Evolutionary conservation across 2,888 invertebrate genomes (phyloP).

Genomic region (Amphipyra berbera): DNA sequence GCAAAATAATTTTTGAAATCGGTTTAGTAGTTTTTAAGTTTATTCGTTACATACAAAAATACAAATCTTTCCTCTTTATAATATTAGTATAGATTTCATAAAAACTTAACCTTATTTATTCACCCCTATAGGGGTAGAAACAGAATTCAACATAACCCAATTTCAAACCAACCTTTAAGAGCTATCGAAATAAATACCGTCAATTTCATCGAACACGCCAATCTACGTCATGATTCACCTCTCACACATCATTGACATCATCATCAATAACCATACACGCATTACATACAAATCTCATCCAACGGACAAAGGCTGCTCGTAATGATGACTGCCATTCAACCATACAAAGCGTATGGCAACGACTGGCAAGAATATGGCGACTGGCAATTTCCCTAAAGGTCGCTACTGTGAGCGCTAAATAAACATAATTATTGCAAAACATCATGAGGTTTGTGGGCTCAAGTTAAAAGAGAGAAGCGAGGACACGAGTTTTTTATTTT

Average conservation of each 20-base stretch:
- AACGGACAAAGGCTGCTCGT: slow-evolving; percentile 36
- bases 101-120: too few species aligned
- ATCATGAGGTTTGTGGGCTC: slow-evolving; percentile 29
- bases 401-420: slow-evolving; percentile 68
- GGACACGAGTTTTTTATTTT: background rate
- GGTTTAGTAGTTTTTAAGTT: too few species aligned
- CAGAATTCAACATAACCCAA: too few species aligned
- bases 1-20: too few species aligned
- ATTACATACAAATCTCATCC: slow-evolving; percentile 33
- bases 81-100: too few species aligned
- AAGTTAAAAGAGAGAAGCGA: slow-evolving; percentile 10
- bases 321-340: slow-evolving; percentile 45
- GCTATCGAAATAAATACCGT: slow-evolving; percentile 2
- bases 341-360: slow-evolving; percentile 34
- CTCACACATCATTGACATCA: slow-evolving; percentile 36
- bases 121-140: too few species aligned
- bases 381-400: slow-evolving; percentile 73
- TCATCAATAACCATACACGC: slow-evolving; percentile 40
- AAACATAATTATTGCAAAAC: slow-evolving; percentile 76
- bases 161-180: slow-evolving; percentile 1
- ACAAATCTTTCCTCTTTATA: too few species aligned
- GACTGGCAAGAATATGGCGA: slow-evolving; percentile 37
- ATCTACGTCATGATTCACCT: slow-evolving; percentile 2
- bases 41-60: too few species aligned
- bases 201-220: slow-evolving; percentile 17